Conservation (phyloP, 2,888 invertebrate species). For the Coremacera marginata region DNA sequence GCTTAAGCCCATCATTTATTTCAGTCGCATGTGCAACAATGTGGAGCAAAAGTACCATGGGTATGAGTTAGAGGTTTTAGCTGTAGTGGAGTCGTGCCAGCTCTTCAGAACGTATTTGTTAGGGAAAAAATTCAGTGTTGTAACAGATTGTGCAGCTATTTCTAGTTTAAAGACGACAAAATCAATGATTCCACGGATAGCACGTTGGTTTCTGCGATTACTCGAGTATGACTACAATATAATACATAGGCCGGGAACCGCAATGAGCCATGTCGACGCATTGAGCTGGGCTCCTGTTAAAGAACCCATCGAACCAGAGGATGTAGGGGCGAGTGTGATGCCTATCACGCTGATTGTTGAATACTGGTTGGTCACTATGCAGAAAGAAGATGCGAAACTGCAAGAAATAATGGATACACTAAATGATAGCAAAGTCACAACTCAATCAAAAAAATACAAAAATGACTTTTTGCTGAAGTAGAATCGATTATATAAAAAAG, state of each 20-base stretch:
- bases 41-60: conserved; percentile 41
- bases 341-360: conserved; percentile 22
- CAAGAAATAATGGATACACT: conserved; percentile 26
- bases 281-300: conserved; percentile 50
- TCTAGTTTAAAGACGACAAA: conserved; percentile 19
- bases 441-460: conserved; percentile 18
- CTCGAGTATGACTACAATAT: conserved; percentile 50
- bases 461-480: too few species aligned
- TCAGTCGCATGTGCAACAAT: conserved; percentile 49
- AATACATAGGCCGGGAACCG: conserved; percentile 47
- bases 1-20: too few species aligned
- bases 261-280: conserved; percentile 60
- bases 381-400: conserved; percentile 39
- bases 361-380: conserved; percentile 43
- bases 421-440: background rate
- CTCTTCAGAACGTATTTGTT: conserved; percentile 59
- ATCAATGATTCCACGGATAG: conserved; percentile 52
- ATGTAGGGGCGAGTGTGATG: conserved; percentile 9
- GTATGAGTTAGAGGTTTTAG: conserved; percentile 47
- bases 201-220: conserved; percentile 53
- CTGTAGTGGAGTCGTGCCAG: conserved; percentile 55
- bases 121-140: background rate
- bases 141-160: conserved; percentile 58
- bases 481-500: too few species aligned
- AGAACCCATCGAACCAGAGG: conserved; percentile 26